A percentile compares a stretch with the other conserved stretches of the same genome.
Evolutionary conservation across 2,888 invertebrate species (phyloP).

Genomic region (Drosophila ustulata): DNA sequence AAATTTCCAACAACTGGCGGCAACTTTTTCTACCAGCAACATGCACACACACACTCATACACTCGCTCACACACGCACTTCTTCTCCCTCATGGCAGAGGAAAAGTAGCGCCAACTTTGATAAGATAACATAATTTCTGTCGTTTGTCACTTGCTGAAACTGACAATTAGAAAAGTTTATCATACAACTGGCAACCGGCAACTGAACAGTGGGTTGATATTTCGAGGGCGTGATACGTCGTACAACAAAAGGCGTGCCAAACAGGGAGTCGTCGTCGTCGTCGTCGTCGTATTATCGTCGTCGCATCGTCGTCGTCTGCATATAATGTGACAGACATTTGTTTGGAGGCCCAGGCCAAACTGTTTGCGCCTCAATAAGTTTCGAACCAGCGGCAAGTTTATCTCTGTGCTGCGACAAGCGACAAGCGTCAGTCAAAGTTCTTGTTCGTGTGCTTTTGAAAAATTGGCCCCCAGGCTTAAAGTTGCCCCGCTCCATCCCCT

Average conservation of each 20-base stretch:
- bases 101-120: slow-evolving; percentile 74
- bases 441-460: slow-evolving; percentile 60
- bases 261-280: slow-evolving; percentile 19
- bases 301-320: slow-evolving; percentile 56
- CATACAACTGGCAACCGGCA: slow-evolving; percentile 63
- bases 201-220: slow-evolving; percentile 16
- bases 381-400: slow-evolving; percentile 69
- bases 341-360: slow-evolving; percentile 43
- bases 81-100: slow-evolving; percentile 15
- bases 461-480: slow-evolving; percentile 58
- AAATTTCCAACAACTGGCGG: slow-evolving; percentile 56
- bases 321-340: slow-evolving; percentile 59
- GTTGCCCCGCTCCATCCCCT: background rate
- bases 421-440: slow-evolving; percentile 78
- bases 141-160: slow-evolving; percentile 81
- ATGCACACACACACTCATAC: slow-evolving; percentile 20
- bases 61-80: background rate
- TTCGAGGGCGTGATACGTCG: slow-evolving; percentile 60
- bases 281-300: slow-evolving; percentile 48
- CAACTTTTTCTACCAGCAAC: slow-evolving; percentile 52
- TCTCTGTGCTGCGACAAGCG: slow-evolving; percentile 53
- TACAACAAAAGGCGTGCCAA: slow-evolving; percentile 49
- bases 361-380: slow-evolving; percentile 78
- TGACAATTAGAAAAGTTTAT: slow-evolving; percentile 82
- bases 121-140: slow-evolving; percentile 82